Percentiles rank a stretch among this genome's conserved stretches.
Evolutionary conservation across 2,113 vertebrate genomes (phyloP).

Genomic region (Bubo bubo): DNA sequence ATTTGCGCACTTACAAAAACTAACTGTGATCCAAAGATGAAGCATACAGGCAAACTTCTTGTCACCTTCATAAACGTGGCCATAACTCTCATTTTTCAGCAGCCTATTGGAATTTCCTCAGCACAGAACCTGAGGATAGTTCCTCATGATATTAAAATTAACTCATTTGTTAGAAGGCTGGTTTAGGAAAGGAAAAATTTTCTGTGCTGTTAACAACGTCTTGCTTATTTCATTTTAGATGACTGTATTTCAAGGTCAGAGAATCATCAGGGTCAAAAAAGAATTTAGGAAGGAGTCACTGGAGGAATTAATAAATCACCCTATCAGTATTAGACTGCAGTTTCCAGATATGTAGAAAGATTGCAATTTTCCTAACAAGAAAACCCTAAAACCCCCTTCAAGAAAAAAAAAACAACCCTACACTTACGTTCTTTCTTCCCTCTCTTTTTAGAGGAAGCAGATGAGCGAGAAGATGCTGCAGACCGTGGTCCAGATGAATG

Average conservation of each 20-base stretch:
- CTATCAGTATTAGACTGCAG: neutral
- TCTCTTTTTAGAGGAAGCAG: slow-evolving; percentile 81
- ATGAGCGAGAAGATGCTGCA: slow-evolving; percentile 81
- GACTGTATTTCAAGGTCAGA: neutral
- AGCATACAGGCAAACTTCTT: neutral
- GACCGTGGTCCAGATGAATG: slow-evolving; percentile 79
- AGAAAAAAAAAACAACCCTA: too few relatives aligned
- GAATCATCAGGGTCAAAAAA: neutral
- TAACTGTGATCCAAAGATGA: neutral
- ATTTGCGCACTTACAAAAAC: neutral
- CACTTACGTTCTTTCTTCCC: slow-evolving; percentile 77
- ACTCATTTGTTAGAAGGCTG: neutral
- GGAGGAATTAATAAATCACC: neutral
- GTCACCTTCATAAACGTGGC: neutral
- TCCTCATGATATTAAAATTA: neutral
- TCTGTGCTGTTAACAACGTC: neutral
- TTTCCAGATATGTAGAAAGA: neutral
- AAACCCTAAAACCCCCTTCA: neutral
- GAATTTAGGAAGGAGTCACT: neutral
- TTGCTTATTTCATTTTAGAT: neutral
- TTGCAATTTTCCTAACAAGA: neutral
- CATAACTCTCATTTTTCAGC: neutral
- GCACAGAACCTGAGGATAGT: neutral
- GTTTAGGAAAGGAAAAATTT: neutral
- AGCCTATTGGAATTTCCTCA: neutral